Conservation (phyloP, 2,888 invertebrate genomes). For the Dynastes grantii region DNA sequence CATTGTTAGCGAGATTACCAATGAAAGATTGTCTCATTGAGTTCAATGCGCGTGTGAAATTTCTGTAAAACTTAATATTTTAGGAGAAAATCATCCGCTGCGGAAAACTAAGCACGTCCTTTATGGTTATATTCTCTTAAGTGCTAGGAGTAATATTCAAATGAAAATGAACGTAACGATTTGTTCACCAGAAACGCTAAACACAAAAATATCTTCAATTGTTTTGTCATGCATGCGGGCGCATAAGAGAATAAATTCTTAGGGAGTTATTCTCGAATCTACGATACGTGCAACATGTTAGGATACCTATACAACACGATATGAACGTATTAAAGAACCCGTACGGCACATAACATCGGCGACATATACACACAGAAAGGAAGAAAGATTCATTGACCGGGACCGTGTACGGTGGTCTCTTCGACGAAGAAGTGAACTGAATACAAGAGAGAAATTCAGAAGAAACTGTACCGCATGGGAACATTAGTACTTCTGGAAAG, state of each 20-base stretch:
- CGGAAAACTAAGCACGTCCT: too few relatives aligned
- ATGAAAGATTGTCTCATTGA: too few relatives aligned
- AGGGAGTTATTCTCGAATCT: conserved; percentile 28
- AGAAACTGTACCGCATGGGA: conserved; percentile 41
- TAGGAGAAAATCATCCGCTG: too few relatives aligned
- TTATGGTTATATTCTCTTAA: too few relatives aligned
- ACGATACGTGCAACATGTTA: neutral
- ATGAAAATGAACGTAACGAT: too few relatives aligned
- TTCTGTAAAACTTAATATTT: too few relatives aligned
- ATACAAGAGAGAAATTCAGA: conserved; percentile 22
- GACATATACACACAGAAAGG: conserved; percentile 29
- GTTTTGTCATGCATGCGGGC: conserved; percentile 23
- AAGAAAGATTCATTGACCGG: conserved; percentile 44
- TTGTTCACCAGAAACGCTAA: neutral
- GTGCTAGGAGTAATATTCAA: too few relatives aligned
- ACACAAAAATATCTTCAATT: conserved; percentile 7
- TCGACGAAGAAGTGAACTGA: conserved; percentile 41
- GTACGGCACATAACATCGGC: conserved; percentile 38
- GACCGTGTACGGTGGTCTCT: conserved; percentile 36
- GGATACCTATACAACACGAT: conserved; percentile 2
- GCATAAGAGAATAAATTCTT: conserved; percentile 8
- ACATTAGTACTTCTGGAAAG: conserved; percentile 35
- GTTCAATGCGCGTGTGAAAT: too few relatives aligned
- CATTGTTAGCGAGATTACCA: too few relatives aligned
- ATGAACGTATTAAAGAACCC: conserved; percentile 21